phyloP scores from a whole-genome alignment of 2,888 invertebrate species.

The Parelbella ahira region DNA sequence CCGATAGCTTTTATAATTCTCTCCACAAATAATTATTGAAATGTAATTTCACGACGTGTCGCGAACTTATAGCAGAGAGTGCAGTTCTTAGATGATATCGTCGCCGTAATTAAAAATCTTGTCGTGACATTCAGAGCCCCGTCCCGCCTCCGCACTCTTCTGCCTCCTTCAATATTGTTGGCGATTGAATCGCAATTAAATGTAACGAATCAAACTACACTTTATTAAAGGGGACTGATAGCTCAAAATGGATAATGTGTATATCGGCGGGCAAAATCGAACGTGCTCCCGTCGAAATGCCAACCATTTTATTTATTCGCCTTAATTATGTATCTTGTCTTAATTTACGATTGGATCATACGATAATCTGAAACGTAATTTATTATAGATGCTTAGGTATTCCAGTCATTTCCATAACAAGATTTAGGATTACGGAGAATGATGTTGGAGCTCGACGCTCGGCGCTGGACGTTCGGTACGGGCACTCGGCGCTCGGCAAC shows the following conservation, averaged over 20 bases:
- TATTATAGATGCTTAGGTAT: constrained; percentile 77
- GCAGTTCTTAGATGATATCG: constrained; percentile 77
- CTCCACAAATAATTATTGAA: constrained; percentile 68
- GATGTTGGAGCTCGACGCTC: constrained; percentile 54
- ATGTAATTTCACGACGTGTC: constrained; percentile 72
- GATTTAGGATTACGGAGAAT: constrained; percentile 73
- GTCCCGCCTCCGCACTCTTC: constrained; percentile 73
- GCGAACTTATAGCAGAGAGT: constrained; percentile 56
- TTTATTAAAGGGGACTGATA: constrained; percentile 75
- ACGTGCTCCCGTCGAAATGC: constrained; percentile 80
- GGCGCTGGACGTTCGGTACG: constrained; percentile 44
- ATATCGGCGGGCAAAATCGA: constrained; percentile 66
- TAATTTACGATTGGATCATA: constrained; percentile 82
- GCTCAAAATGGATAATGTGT: constrained; percentile 65
- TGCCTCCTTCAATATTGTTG: constrained; percentile 74
- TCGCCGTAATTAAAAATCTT: constrained; percentile 79
- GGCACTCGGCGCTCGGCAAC: constrained; percentile 47
- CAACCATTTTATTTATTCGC: constrained; percentile 81
- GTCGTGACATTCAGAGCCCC: constrained; percentile 79
- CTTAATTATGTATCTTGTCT: constrained; percentile 82
- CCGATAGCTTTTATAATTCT: constrained; percentile 38
- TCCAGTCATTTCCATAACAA: constrained; percentile 75
- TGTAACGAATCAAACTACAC: constrained; percentile 76
- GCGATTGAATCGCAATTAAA: constrained; percentile 80
- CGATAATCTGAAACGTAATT: constrained; percentile 78